phyloP scores from a whole-genome alignment of 1,140 invertebrate genomes.

The Rhyacophila brunnea region DNA sequence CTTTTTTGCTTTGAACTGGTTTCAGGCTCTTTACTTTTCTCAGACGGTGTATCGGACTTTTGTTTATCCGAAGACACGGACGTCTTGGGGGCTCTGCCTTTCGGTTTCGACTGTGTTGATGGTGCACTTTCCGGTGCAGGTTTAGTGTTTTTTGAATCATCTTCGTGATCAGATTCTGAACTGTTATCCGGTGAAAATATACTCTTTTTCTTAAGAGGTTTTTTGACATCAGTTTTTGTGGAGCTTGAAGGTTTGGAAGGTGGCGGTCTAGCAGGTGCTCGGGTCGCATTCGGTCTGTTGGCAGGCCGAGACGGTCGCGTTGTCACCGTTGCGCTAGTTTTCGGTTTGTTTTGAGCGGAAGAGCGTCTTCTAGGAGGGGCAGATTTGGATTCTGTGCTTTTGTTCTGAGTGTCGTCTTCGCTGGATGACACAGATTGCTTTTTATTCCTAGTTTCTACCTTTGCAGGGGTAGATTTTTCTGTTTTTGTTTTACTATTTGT shows the following conservation, averaged over 20 bases:
- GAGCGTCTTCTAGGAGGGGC: slow-evolving; percentile 43
- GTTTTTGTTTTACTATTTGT: slow-evolving; percentile 8
- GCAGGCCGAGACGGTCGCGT: slow-evolving; percentile 39
- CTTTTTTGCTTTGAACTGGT: slow-evolving; percentile 36
- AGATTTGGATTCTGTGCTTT: slow-evolving; percentile 25
- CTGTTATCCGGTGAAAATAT: slow-evolving; percentile 82
- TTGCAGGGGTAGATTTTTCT: slow-evolving; percentile 8
- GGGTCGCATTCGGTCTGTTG: slow-evolving; percentile 43
- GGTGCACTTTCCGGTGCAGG: slow-evolving; percentile 41
- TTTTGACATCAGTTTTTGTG: slow-evolving; percentile 52
- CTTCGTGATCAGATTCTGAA: slow-evolving; percentile 66
- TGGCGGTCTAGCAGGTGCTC: slow-evolving; percentile 44
- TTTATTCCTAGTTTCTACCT: slow-evolving; percentile 8
- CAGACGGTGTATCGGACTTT: slow-evolving; percentile 35
- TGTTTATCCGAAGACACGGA: slow-evolving; percentile 38
- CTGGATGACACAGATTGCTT: slow-evolving; percentile 44
- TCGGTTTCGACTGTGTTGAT: slow-evolving; percentile 35
- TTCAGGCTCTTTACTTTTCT: slow-evolving; percentile 37
- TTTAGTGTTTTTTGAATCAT: slow-evolving; percentile 38
- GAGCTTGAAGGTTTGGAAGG: slow-evolving; percentile 44
- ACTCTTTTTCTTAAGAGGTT: slow-evolving; percentile 69
- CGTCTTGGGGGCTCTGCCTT: slow-evolving; percentile 46
- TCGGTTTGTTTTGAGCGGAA: slow-evolving; percentile 44
- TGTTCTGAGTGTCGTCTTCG: slow-evolving; percentile 44
- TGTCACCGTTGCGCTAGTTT: slow-evolving; percentile 41